Base-by-base conservation (phyloP, 1,140 invertebrate genomes). In the Drosophila subpulchrella region DNA sequence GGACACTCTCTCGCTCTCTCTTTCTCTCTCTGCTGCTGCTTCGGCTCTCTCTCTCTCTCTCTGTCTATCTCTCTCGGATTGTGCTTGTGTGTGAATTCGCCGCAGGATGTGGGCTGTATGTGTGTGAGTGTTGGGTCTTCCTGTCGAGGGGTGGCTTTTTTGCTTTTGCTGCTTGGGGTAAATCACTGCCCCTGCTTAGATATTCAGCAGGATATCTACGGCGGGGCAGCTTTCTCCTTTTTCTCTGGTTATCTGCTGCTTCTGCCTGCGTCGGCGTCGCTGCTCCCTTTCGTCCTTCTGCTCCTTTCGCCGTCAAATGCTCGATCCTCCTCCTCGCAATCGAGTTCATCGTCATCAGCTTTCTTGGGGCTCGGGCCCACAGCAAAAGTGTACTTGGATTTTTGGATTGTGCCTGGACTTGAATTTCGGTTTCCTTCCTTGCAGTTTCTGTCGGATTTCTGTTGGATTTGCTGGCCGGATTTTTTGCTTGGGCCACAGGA, bases 371-470 rank as follows among this genome's bases (percentile, higher is more conserved):
- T 48, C 8, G 17, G 66, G 54, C 44, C 6, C 58, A 60, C 55
- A 58, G 59, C 46, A 36, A 47, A 32, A 42, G 56, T 46, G 47
- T 72, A 63, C 27, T 80, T 74, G 50, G 61, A 36, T 67, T 46
- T 86, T 60, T 66, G 15, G 30, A 17, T 20, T 68, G 51, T 44
- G 62, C 46, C 63, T 54, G 30, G 72, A 66, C 67, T 89, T 89
- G 66, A 89, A 89, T 89, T 89, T 89, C 24, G 84, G 84, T 90
- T 89, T 89, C 85, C 84, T 89, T 89, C 84, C 84, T 90, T 89
- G 85, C 47, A 81, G 44, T 90, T 89, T 89, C 63, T 84, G 84
- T 71, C 80, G 48, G 60, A 53, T 56, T 81, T 80, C 85, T 44
- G 81, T 75, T 27, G 55, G 70, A 60, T 89, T 89, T 89, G 66